These are phyloP conservation scores for Phyllotis vaccarum DNA, from an alignment of 2,797 vertebrate genomes.

Conservation along the genomic window DNA sequence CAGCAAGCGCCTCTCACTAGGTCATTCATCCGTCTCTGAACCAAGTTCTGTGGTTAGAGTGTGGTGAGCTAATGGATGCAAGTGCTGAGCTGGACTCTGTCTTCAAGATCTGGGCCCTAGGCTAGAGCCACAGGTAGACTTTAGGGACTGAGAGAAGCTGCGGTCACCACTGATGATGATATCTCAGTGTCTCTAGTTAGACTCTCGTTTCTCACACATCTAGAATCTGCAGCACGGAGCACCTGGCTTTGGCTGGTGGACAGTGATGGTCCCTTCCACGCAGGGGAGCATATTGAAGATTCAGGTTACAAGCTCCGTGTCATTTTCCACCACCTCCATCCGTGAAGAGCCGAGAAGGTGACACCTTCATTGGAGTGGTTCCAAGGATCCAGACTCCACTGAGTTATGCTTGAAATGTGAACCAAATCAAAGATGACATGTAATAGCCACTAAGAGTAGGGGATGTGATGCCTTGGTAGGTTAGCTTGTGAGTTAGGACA, in stretches of 20 bases:
- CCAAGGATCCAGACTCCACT: not conserved
- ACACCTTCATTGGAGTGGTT: not conserved
- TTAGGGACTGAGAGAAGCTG: not conserved
- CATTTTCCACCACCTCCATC: not conserved
- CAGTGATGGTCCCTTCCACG: not conserved
- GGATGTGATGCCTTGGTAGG: not conserved
- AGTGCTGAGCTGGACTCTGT: not conserved
- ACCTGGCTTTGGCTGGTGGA: not conserved
- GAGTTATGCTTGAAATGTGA: not conserved
- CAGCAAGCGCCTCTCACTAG: not conserved
- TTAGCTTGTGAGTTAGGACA: not conserved
- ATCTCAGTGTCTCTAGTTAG: not conserved
- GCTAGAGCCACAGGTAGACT: not conserved
- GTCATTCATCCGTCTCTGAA: not conserved
- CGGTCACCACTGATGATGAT: not conserved
- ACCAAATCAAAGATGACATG: not conserved
- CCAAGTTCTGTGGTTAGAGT: not conserved
- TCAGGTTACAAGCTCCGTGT: not conserved
- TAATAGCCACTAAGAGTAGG: not conserved
- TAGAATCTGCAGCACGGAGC: not conserved
- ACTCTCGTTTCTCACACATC: not conserved
- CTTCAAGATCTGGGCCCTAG: not conserved
- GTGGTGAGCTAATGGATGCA: not conserved
- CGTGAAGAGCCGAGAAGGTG: not conserved
- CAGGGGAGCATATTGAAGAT: not conserved